These are phyloP conservation scores for Neopipo cinnamomea DNA, from an alignment of 2,113 vertebrate species.

Conservation along the genomic window DNA sequence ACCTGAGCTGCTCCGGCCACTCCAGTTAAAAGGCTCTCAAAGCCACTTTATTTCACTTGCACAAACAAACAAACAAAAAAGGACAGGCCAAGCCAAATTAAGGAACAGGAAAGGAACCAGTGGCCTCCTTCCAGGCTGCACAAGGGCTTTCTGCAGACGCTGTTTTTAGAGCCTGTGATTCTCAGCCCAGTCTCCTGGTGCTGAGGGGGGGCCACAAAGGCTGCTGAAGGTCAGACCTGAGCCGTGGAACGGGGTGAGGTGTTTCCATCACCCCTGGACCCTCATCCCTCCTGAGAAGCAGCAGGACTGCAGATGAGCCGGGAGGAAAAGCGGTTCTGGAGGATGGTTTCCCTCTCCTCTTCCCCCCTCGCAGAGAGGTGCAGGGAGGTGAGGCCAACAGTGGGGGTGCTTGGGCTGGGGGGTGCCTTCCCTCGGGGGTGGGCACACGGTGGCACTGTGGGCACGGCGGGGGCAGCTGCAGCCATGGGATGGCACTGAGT, in stretches of 20 bases:
- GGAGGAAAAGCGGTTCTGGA: not conserved
- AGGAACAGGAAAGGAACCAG: not conserved
- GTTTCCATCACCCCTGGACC: not conserved
- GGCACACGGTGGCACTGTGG: accelerated
- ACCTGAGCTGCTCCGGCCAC: not conserved
- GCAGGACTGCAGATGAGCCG: accelerated
- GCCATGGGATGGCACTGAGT: not conserved
- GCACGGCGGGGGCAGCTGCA: not conserved
- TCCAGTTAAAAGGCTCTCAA: not conserved
- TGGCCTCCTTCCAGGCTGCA: not conserved
- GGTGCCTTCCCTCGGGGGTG: accelerated
- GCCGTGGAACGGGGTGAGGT: not conserved
- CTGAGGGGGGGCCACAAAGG: not conserved
- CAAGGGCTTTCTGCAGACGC: not conserved
- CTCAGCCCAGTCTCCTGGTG: not conserved
- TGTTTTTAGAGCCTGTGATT: not conserved
- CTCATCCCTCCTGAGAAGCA: not conserved
- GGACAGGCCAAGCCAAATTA: not conserved
- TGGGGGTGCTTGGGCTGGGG: not conserved
- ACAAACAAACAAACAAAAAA: not conserved
- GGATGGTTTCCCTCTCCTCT: not conserved
- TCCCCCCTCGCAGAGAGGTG: not conserved
- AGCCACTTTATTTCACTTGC: not conserved
- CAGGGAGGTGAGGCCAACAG: not conserved
- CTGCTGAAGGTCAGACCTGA: not conserved